Conservation (phyloP, 2,888 invertebrate species). For the Proisotoma minuta region DNA sequence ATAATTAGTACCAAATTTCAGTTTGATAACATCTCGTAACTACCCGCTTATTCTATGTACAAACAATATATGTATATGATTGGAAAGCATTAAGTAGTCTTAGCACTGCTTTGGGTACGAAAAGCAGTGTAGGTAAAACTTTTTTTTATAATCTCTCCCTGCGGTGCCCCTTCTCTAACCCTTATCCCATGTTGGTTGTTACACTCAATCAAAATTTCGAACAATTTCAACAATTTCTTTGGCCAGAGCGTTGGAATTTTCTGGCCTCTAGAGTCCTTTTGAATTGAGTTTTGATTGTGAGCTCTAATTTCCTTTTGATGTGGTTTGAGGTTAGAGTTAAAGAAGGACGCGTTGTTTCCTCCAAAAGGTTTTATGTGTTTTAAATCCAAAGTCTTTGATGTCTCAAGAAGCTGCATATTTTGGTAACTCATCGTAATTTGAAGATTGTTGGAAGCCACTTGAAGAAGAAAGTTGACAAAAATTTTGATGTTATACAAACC, state of each 20-base stretch:
- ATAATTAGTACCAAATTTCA: slow-evolving; percentile 9
- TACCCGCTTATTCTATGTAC: neutral
- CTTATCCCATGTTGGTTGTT: neutral
- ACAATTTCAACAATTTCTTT: neutral
- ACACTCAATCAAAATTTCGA: neutral
- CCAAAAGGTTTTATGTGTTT: no score
- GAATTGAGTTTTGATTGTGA: no score
- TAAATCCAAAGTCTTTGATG: no score
- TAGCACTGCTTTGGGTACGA: slow-evolving; percentile 44
- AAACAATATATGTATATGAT: neutral
- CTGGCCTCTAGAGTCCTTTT: neutral
- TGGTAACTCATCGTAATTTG: no score
- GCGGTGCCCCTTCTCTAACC: slow-evolving; percentile 38
- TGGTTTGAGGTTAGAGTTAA: no score
- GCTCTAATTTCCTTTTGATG: no score
- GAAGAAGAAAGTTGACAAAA: neutral
- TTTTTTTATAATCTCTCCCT: slow-evolving; percentile 44
- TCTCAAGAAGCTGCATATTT: no score
- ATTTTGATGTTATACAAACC: slow-evolving; percentile 48
- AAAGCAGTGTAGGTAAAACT: slow-evolving; percentile 41
- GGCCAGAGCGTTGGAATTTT: no score
- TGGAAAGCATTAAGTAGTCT: neutral
- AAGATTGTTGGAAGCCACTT: no score
- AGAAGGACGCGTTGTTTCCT: no score
- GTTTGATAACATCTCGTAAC: neutral